Base-by-base conservation (phyloP, 1,140 invertebrate species). In the Pachyrhynchus sulphureomaculatus region DNA sequence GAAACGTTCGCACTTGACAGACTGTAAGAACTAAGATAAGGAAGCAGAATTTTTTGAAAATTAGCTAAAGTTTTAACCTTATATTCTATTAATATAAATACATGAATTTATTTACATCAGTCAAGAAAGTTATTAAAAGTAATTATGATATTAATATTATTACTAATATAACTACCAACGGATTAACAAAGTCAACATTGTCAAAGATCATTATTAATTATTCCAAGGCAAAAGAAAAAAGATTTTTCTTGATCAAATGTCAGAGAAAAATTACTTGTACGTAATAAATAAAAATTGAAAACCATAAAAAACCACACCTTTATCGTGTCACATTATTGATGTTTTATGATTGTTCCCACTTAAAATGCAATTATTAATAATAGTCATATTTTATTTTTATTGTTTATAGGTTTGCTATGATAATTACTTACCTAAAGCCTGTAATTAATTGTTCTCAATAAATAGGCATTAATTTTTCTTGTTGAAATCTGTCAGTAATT, bases 331-430 rank as follows among this genome's bases (percentile, higher is more conserved):
- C 49, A 32, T 32, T 13, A 13, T 32, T n/a, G n/a, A 33, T 49
- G 47, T 49, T 52, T 37, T 52, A 52, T 13, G 34, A 18, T 37
- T 12, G n/a, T 23, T 20, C 21, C 26, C 32, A 36, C 26, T 52
- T 33, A 52, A 52, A 52, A 52, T 21, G 32, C 24, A 23, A 52
- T 52, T 52, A 52, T 52, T 52, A 52, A 37, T 52, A 52, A 52
- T 23, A 36, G 49, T n/a, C 32, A 52, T 18, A 45, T 20, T 23
- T 52, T 52, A 52, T 37, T 52, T 36, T 52, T 34, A 52, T 52
- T 52, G 34, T 52, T 52, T 52, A 52, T 37, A 52, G 17, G 18
- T 52, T 52, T 21, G 34, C 34, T 8, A 21, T 32, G 32, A 34
- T 37, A 52, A 52, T 52, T 52, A 21, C 49, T 5, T 33, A 52